Evolutionary conservation across 2,113 vertebrate genomes (phyloP), one percentile per base, ranked within the genome.

Genomic region (Ammodytes marinus): DNA sequence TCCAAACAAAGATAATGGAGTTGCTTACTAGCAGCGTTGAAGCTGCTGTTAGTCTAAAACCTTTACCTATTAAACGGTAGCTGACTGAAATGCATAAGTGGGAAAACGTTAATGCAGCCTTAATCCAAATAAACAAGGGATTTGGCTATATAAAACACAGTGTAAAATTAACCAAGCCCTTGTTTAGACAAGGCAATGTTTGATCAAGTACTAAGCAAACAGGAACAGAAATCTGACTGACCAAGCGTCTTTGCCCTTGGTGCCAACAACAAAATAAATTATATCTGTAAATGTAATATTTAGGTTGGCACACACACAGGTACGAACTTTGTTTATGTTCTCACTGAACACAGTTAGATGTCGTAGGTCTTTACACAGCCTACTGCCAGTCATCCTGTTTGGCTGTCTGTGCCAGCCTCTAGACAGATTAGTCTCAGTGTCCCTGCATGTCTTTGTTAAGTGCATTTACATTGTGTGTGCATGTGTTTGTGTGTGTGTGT

Each of bases 341-440:
- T 50, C 8, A 68, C 37, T 40, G 42, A 69, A 40, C 1, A 63
- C 27, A 55, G 50, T 37, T 27, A 69, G 42, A 50, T 2, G 27
- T 27, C 27, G 3, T 8, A 52, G 3, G 42, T 8, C 68, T 58
- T 43, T 14, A 46, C 17, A 47, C 27, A 73, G n/a, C 58, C 39
- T 42, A 61, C 39, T 42, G 58, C 53, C 49, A 67, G n/a, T 68
- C 79, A 66, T 71, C 72, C 67, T 59, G 42, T 58, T 49, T 61
- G 35, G 27, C 71, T 60, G 60, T 53, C 53, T 60, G 43, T 66
- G 59, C 35, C 69, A 68, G 63, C 19, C 76, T 75, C 74, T 87
- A 82, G 92, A 77, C 35, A 73, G 88, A 84, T 90, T 85, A 90
- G 78, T 68, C 61, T 74, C 59, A 71, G 64, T 75, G 13, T 73